Conservation (phyloP, 2,888 invertebrate genomes). For the Julus scandinavius region DNA sequence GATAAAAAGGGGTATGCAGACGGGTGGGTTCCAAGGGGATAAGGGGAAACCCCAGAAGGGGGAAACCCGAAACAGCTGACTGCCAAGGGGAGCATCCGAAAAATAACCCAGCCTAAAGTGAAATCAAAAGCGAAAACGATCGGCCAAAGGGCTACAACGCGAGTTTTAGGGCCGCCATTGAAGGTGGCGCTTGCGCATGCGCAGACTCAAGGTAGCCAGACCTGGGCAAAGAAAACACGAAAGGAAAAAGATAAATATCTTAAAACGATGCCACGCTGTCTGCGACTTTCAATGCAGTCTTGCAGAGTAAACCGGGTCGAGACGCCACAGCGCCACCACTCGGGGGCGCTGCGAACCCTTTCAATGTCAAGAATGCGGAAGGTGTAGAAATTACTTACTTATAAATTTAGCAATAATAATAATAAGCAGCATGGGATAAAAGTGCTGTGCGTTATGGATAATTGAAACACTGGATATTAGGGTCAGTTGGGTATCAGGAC, state of each 20-base stretch:
- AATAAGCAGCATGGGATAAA: too few species aligned
- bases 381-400: not conserved
- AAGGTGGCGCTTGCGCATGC: conserved; percentile 1
- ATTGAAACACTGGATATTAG: too few species aligned
- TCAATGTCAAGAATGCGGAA: not conserved
- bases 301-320: not conserved
- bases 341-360: not conserved
- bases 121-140: not conserved
- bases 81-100: not conserved
- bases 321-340: not conserved
- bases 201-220: conserved; percentile 49
- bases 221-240: conserved; percentile 2
- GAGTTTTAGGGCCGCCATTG: not conserved
- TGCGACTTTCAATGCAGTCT: not conserved
- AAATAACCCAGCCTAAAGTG: not conserved
- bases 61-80: not conserved
- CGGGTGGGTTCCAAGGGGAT: not conserved
- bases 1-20: not conserved
- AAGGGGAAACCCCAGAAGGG: not conserved
- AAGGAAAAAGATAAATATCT: conserved; percentile 50
- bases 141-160: not conserved
- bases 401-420: too few species aligned
- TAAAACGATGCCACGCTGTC: conserved; percentile 53
- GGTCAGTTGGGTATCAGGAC: too few species aligned
- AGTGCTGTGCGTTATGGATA: too few species aligned